These are phyloP conservation scores for Saturnia pavonia DNA, from an alignment of 2,888 invertebrate species.

Conservation along the genomic window DNA sequence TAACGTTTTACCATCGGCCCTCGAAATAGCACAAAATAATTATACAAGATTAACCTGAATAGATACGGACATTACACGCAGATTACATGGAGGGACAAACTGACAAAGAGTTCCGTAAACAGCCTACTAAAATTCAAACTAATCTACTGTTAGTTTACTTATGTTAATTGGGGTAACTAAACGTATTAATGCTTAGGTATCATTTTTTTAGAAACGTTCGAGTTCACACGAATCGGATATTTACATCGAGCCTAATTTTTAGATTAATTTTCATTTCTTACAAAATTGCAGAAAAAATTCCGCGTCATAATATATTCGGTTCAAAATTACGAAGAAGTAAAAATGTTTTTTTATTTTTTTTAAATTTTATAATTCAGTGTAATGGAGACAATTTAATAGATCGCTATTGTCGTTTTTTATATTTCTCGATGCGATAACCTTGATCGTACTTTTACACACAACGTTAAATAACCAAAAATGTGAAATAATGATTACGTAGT, in stretches of 20 bases:
- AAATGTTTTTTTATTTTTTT: no score
- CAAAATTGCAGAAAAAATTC: background rate
- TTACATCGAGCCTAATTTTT: background rate
- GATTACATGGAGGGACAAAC: conserved; percentile 30
- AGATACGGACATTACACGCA: conserved; percentile 37
- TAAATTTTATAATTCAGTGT: no score
- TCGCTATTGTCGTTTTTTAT: no score
- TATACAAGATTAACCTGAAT: conserved; percentile 47
- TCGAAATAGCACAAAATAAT: conserved; percentile 31
- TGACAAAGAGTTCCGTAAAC: conserved; percentile 16
- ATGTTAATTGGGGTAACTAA: conserved; percentile 17
- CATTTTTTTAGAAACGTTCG: background rate
- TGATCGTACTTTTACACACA: no score
- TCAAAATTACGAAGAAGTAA: no score
- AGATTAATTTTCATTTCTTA: background rate
- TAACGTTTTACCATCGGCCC: conserved; percentile 27
- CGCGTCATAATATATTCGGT: background rate
- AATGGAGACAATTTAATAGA: no score
- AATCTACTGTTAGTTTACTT: conserved; percentile 15
- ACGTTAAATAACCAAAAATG: no score
- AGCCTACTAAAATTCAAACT: conserved; percentile 14
- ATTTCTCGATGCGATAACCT: no score
- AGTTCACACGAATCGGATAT: background rate
- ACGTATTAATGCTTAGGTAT: background rate
- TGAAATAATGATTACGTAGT: no score